Evolutionary conservation across 2,113 vertebrate genomes (phyloP).

Genomic region (western clawed frog (Xenopus tropicalis)): DNA sequence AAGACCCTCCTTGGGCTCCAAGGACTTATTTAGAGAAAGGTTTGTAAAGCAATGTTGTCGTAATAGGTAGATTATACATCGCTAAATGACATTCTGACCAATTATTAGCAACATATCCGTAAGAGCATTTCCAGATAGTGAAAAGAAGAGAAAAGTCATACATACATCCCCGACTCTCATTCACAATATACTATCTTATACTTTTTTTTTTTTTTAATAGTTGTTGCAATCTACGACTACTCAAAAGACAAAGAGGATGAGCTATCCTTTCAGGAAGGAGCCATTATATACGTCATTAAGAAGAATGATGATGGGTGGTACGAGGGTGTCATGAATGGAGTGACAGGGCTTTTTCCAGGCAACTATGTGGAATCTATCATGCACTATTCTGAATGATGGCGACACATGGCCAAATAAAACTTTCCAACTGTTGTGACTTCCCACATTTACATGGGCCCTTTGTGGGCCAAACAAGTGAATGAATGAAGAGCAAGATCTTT

Average conservation of each 20-base stretch:
- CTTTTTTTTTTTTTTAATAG: conserved; percentile 59
- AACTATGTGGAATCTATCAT: conserved; percentile 99
- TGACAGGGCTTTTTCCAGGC: conserved; percentile 95
- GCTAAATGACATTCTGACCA: too few relatives aligned
- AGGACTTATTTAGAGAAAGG: conserved; percentile 89
- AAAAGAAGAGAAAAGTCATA: too few relatives aligned
- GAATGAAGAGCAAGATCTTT: conserved; percentile 61
- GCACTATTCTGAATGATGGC: conserved; percentile 93
- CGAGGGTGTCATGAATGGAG: conserved; percentile 94
- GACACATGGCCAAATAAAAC: conserved; percentile 34
- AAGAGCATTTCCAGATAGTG: too few relatives aligned
- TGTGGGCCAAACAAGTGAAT: conserved; percentile 50
- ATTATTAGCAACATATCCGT: too few relatives aligned
- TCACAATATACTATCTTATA: not conserved
- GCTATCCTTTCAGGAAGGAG: conserved; percentile 97
- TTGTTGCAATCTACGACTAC: conserved; percentile 99
- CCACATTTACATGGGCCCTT: conserved; percentile 54
- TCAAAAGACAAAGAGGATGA: conserved; percentile 93
- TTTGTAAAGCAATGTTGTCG: conserved; percentile 50
- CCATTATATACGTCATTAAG: conserved; percentile 99
- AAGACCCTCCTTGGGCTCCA: conserved; percentile 97
- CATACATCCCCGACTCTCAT: too few relatives aligned
- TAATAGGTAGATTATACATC: too few relatives aligned
- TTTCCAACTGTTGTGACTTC: conserved; percentile 54
- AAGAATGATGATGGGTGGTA: conserved; percentile 99